Conservation (phyloP, 2,797 vertebrate genomes). For the Dendrocincla fuliginosa region DNA sequence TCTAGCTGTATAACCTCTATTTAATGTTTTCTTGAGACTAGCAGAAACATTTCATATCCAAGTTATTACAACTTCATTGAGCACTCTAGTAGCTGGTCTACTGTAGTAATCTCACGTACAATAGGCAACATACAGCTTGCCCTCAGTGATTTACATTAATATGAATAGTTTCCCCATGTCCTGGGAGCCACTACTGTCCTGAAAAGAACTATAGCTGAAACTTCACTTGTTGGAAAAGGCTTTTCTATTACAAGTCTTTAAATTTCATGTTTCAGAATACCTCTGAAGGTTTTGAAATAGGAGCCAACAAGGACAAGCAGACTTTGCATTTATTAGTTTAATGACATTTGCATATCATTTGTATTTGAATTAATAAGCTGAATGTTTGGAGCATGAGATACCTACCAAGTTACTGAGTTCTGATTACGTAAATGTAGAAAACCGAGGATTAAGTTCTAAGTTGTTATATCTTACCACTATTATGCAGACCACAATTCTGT, state of each 20-base stretch:
- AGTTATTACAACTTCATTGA: neutral
- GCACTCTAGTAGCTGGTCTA: neutral
- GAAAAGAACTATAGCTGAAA: neutral
- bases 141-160: neutral
- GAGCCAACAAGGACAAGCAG: neutral
- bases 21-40: neutral
- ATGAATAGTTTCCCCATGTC: neutral
- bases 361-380: slow-evolving; percentile 22
- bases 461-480: neutral
- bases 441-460: neutral
- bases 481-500: slow-evolving; percentile 16
- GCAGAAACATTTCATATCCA: neutral
- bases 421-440: neutral
- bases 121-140: neutral
- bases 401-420: neutral
- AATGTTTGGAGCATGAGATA: slow-evolving; percentile 5
- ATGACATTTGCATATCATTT: slow-evolving; percentile 38
- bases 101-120: neutral
- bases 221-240: neutral
- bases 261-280: neutral
- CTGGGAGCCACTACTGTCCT: neutral
- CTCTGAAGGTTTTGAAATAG: slow-evolving; percentile 13
- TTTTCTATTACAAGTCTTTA: neutral
- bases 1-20: neutral
- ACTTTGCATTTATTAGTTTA: slow-evolving; percentile 31